Base-by-base conservation (phyloP, 2,888 invertebrate species). In the Morinoia aosen region DNA sequence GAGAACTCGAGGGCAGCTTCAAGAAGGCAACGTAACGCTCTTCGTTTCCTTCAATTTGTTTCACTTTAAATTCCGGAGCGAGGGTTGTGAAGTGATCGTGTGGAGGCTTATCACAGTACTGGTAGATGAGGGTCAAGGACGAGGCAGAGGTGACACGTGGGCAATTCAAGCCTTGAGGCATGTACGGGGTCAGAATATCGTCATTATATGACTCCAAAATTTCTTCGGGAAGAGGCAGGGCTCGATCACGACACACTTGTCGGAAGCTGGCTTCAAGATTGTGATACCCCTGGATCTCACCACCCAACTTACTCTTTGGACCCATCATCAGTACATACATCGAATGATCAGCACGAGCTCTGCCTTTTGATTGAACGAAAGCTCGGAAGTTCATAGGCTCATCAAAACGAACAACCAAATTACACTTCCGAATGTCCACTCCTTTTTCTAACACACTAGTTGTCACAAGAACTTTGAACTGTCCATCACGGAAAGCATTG, bases 401-500 rank as follows among this genome's bases (percentile, higher is more conserved):
- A 95, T 97, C 96, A 96, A 97, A 97, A 33, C 97, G 95, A 88
- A 97, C 96, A 14, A 97, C 97, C 19, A 96, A 39, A 95, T 97
- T 97, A 95, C 97, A 97, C 40, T 96, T 96, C 16, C 96, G 96
- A 33, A 97, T 95, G 95, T 97, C 97, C 16, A 97, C 95, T 11
- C 97, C 97, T 96, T 97, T 97, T 96, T 97, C 97, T 12, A 97
- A 95, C 7, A 97, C 97, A 96, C 97, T 96, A n/a, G 97, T 97
- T 64, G 97, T 96, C 25, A 97, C 95, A 19, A 97, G 58, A 39
- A 97, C 57, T 88, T 97, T 97, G 16, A 95, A 96, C 33, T 95
- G 90, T 5, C 96, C 96, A 0, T 91, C 96, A 19, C 96, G 58
- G 95, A 97, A 97, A 19, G 95, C 96, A 16, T 64, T 91, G 39